Evolutionary conservation across 2,797 vertebrate species (phyloP).

Genomic region (Microctenopoma lineatum): DNA sequence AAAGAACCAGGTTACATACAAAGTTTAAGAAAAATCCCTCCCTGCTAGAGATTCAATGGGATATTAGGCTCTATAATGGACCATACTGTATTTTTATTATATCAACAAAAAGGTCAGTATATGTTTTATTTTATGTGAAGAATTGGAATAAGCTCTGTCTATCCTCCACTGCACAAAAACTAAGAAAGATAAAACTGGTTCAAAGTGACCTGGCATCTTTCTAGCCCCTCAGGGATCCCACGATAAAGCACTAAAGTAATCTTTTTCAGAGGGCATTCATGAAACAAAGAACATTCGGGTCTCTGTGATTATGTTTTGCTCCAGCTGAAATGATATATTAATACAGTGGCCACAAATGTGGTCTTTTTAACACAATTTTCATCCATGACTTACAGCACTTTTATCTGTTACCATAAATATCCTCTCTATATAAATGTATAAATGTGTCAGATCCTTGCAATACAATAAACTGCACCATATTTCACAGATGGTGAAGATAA

Average conservation of each 20-base stretch:
- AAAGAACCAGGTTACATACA: conserved; percentile 59
- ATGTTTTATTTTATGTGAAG: conserved; percentile 72
- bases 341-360: conserved; percentile 83
- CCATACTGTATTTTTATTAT: conserved; percentile 70
- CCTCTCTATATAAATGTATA: conserved; percentile 82
- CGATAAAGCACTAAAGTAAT: conserved; percentile 82
- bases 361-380: conserved; percentile 84
- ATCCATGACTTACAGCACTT: conserved; percentile 82
- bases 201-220: conserved; percentile 80
- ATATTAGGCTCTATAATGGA: conserved; percentile 69
- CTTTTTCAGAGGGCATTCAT: conserved; percentile 77
- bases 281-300: conserved; percentile 83
- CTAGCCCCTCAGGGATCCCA: conserved; percentile 69
- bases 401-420: conserved; percentile 87
- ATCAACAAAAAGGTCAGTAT: conserved; percentile 78
- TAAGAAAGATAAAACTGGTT: conserved; percentile 79
- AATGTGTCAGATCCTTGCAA: conserved; percentile 84
- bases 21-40: conserved; percentile 57
- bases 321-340: conserved; percentile 84
- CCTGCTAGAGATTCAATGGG: conserved; percentile 49
- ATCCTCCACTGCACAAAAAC: conserved; percentile 76
- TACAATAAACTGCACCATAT: conserved; percentile 85
- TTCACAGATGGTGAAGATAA: conserved; percentile 74
- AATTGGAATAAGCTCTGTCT: conserved; percentile 74
- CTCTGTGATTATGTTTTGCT: conserved; percentile 82